These are phyloP conservation scores for Bungarus multicinctus DNA, from an alignment of 2,113 vertebrate species.

Conservation along the genomic window DNA sequence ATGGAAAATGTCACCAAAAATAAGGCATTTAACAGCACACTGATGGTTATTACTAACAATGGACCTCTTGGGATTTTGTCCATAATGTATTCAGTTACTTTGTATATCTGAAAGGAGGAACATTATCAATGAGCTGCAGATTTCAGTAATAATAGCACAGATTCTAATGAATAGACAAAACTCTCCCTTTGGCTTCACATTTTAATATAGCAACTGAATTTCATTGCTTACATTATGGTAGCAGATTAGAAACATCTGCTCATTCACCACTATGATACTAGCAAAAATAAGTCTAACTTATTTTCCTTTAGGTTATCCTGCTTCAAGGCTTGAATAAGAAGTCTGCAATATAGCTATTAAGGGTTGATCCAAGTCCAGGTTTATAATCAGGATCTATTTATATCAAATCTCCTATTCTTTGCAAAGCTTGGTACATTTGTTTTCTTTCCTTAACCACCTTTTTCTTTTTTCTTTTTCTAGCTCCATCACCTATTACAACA, in stretches of 20 bases:
- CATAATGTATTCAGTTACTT: slow-evolving; percentile 41
- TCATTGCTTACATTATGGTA: slow-evolving; percentile 79
- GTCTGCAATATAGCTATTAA: slow-evolving; percentile 69
- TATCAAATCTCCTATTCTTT: slow-evolving; percentile 51
- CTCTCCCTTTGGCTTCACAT: slow-evolving; percentile 48
- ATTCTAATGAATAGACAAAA: slow-evolving; percentile 61
- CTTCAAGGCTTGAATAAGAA: slow-evolving; percentile 49
- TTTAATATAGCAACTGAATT: slow-evolving; percentile 62
- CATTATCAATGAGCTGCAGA: slow-evolving; percentile 54
- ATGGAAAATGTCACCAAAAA: slow-evolving; percentile 32
- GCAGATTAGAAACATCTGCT: slow-evolving; percentile 89
- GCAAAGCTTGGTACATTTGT: slow-evolving; percentile 49
- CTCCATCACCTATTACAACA: slow-evolving; percentile 87
- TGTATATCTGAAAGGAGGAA: slow-evolving; percentile 47
- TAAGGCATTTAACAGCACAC: slow-evolving; percentile 31
- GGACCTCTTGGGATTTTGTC: slow-evolving; percentile 45
- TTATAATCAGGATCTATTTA: slow-evolving; percentile 52
- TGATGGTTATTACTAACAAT: slow-evolving; percentile 43
- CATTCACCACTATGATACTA: slow-evolving; percentile 56
- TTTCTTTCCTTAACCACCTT: slow-evolving; percentile 38
- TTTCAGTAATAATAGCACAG: slow-evolving; percentile 63
- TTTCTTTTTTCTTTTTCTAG: slow-evolving; percentile 61
- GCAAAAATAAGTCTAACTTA: slow-evolving; percentile 59
- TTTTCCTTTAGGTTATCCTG: slow-evolving; percentile 55
- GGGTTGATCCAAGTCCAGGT: slow-evolving; percentile 52